Base-by-base conservation (phyloP, 2,888 invertebrate species). In the Drosophila subsilvestris region DNA sequence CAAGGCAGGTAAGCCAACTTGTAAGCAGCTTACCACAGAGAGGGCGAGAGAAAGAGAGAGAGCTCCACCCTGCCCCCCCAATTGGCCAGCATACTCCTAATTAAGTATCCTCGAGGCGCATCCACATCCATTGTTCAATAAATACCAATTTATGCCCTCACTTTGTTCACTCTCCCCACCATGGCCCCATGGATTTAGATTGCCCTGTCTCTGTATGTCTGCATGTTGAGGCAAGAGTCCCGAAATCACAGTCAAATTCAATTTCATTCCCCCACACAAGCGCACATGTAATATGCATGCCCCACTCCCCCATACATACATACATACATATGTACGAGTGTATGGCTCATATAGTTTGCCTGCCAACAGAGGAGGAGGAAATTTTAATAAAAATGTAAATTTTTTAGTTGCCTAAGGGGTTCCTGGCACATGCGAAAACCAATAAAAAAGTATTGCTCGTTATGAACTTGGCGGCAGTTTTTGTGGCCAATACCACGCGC, bases 371-470 rank as follows among this genome's bases (percentile, higher is more conserved):
- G 27, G 37, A 63, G 65, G 51, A 60, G 71, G 43, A 66, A 75
- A 69, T 83, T 83, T 83, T 83, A 86, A 84, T 84, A 86, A 84
- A 84, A 86, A 84, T 84, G 83, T 75, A 86, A 84, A 84, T 84
- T 84, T 67, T 56, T 59, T 63, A 76, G 68, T 83, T 55, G 84
- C 86, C 83, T 75, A 72, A 83, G 77, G 83, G 75, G 71, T 73
- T 75, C 66, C 70, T 74, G 79, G 67, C 86, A 74, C 77, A 80
- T 77, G 81, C 75, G 73, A 83, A 76, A 49, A 66, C 79, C 86
- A 84, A 84, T 86, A 84, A 83, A 84, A 83, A 72, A 62, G 79
- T 80, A 86, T 83, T 76, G 79, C 80, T 83, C 78, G 75, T 86
- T 84, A 75, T 75, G 80, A 84, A 80, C 80, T 83, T 85, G 83